These are phyloP conservation scores for Aporophyla lueneburgensis DNA, from an alignment of 2,888 invertebrate genomes.

Conservation along the genomic window DNA sequence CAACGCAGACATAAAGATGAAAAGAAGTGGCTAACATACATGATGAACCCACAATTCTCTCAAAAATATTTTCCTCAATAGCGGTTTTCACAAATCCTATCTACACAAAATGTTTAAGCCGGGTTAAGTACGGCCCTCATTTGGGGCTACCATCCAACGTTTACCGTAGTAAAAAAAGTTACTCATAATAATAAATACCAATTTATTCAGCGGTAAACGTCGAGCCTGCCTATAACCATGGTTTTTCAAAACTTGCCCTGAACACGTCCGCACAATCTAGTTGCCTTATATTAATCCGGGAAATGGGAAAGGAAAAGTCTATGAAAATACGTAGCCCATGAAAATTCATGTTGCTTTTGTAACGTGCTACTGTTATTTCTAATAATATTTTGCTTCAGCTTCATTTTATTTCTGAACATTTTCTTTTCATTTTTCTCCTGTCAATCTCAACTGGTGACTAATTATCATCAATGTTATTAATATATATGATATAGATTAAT, in stretches of 20 bases:
- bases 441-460: too few relatives aligned
- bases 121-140: conserved; percentile 74
- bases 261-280: conserved; percentile 70
- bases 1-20: conserved; percentile 10
- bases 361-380: conserved; percentile 24
- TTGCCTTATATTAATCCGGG: conserved; percentile 66
- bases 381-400: conserved; percentile 18
- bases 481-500: too few relatives aligned
- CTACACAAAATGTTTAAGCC: conserved; percentile 70
- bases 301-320: conserved; percentile 63
- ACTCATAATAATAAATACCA: conserved; percentile 79
- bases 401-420: not conserved
- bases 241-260: conserved; percentile 63
- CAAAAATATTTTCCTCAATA: conserved; percentile 57
- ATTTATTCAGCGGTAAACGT: conserved; percentile 74
- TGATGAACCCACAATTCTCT: conserved; percentile 32
- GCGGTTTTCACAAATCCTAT: conserved; percentile 67
- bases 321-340: conserved; percentile 58
- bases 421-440: too few relatives aligned
- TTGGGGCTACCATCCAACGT: conserved; percentile 65
- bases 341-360: conserved; percentile 49
- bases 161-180: conserved; percentile 69
- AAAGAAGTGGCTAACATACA: conserved; percentile 38
- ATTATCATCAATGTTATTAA: too few relatives aligned
- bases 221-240: conserved; percentile 52